Base-by-base conservation (phyloP, 2,888 invertebrate genomes). In the Clostera curtula region DNA sequence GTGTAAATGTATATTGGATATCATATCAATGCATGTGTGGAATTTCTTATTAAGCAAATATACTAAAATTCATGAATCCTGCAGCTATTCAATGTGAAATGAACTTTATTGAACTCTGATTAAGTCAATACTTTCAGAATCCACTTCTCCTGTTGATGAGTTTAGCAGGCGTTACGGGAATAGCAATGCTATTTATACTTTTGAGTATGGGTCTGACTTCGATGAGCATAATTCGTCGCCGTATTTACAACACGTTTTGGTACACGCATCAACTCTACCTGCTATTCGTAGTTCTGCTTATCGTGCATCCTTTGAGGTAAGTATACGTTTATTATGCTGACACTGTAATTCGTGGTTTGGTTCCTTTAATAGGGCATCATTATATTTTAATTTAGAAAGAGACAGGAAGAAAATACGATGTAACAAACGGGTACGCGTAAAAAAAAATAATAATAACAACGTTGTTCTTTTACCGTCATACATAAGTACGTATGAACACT, bases 261-360 rank as follows among this genome's bases (percentile, higher is more conserved):
- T 84, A 82, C 43, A 82, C 82, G 2, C 86, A 87, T 41, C 80
- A 85, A 36, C 43, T 85, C 14, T 85, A 84, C 42, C 35, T 85
- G 9, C 53, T 79, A 1, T 85, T 86, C 49, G 61, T 86, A 52
- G 55, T 75, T 25, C 50, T 86, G 24, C 60, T 86, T 15, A 58
- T 86, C 23, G 60, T 86, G 30, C 87, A 87, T 68, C 86, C 86
- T 1, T 54, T 86, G 40, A 82, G 86, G 87, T 86, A 61, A 65
- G 65, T 38, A 3, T 11, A 10, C 11, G 9, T 10, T 20, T 5
- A n/a, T 7, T n/a, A 7, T 9, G 17, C 12, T 12, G 18, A 6
- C 2, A 7, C 2, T 15, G 9, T 2, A 7, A 18, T 18, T 4
- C 3, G 6, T 3, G 5, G 18, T 5, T 18, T n/a, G 8, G n/a